Evolutionary conservation across 2,888 invertebrate genomes (phyloP), one percentile per base, ranked within the genome.

Genomic region (Ommatoiulus sabulosus): DNA sequence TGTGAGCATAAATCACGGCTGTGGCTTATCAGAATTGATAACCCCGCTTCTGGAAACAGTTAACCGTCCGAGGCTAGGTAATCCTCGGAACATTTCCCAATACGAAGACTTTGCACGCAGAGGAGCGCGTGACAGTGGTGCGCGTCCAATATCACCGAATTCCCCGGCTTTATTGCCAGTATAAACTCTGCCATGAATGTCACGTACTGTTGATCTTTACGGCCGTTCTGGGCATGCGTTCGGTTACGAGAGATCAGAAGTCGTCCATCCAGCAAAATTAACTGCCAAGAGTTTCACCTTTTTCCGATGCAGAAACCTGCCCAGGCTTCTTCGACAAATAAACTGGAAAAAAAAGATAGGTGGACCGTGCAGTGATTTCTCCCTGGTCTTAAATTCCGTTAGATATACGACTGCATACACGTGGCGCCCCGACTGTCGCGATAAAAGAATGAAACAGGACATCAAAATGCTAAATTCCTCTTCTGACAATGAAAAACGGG

Each of bases 381-480:
- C n/a, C 57, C n/a, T 5, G 57, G 57, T 57, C 57, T 57, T 57
- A 57, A 57, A 57, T 57, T n/a, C n/a, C 5, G n/a, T n/a, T 12
- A 12, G 52, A 52, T 52, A 12, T 52, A 52, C n/a, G 57, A 6
- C n/a, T 6, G 17, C 57, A 57, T 52, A 46, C 46, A 46, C 46
- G 46, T 10, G 52, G 52, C 12, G 52, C 15, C 52, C 52, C 52
- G 17, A 52, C 52, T 52, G 52, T 52, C 52, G 48, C 48, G 8
- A 48, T 10, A 48, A 48, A 48, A 48, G 12, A 48, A 48, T 10
- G 15, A 52, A 57, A n/a, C 17, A 57, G 12, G n/a, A n/a, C 57
- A 57, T 57, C 57, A 57, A 57, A 57, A 57, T 57, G 57, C 57
- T 57, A 57, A 57, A 57, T 5, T n/a, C n/a, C 57, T n/a, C 57